Evolutionary conservation across 2,113 vertebrate species (phyloP), one percentile per base, ranked within the genome.

Genomic region (Tautogolabrus adspersus): DNA sequence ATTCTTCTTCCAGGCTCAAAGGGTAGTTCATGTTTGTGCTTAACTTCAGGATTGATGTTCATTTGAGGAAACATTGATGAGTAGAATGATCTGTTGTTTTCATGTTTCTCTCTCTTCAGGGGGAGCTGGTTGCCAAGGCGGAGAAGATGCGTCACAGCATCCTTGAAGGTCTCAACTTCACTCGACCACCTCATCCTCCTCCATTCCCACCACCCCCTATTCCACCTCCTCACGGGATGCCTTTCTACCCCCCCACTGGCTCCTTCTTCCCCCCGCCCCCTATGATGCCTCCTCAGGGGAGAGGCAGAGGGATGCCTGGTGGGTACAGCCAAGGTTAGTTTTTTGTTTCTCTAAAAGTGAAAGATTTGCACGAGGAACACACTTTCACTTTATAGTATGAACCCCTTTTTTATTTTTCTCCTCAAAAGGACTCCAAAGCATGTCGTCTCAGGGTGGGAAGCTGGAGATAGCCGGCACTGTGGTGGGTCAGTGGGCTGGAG

Each of bases 121-220:
- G 95, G 77, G 97, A 98, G 91, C 95, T 96, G 93, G 96, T 95
- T 81, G 94, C 96, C 87, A 96, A 96, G 92, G 96, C 97, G 87
- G 97, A 99, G 91, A 98, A 97, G 92, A 99, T 99, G 97, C 95
- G 96, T 64, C 97, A 97, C 88, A 97, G 97, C 86, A 97, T 99
- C 88, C 93, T 98, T 86, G 97, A 99, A 94, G 96, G 97, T 79
- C 94, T 99, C 89, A 96, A 93, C 95, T 96, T 98, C 91, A 93
- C 95, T 82, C 95, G 96, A 88, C 96, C 96, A 64, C 96, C 94
- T 85, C 96, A 96, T 88, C 95, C 95, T 34, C 92, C 96, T 58
- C 94, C 95, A 40, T 97, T 97, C 89, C 96, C 95, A 1, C 96
- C 96, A 12, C 91, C 95, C 1, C 96, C 95, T 55, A 86, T 75